A percentile compares a stretch with the other conserved stretches of the same genome.
These are phyloP conservation scores for Acrocephalus arundinaceus DNA, from an alignment of 2,113 vertebrate species.

Conservation along the genomic window DNA sequence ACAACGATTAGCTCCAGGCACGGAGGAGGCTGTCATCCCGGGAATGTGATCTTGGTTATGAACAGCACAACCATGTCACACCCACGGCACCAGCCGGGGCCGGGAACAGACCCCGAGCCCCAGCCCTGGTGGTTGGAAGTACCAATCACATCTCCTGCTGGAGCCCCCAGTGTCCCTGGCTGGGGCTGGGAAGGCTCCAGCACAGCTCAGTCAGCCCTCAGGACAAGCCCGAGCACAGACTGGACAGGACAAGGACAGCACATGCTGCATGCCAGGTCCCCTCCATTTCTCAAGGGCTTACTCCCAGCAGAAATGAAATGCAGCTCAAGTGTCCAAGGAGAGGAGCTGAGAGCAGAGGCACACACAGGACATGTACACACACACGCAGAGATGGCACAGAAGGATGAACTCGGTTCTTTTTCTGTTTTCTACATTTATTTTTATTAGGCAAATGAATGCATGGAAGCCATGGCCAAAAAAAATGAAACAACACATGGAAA, in stretches of 20 bases:
- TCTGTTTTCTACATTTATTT: conserved; percentile 3
- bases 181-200: not conserved
- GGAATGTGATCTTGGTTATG: not conserved
- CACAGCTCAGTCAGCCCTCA: not conserved
- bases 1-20: not conserved
- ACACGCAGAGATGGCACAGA: not conserved
- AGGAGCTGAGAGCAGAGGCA: conserved; percentile 5
- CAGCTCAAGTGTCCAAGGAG: not conserved
- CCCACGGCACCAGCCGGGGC: not conserved
- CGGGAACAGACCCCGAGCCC: not conserved
- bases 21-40: not conserved
- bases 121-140: not conserved
- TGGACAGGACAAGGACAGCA: not conserved
- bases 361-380: not conserved
- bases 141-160: not conserved
- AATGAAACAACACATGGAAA: not conserved
- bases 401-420: not conserved
- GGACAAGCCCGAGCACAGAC: not conserved
- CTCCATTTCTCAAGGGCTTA: not conserved
- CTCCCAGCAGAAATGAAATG: not conserved
- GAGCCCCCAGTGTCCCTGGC: not conserved
- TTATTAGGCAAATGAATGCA: conserved; percentile 55
- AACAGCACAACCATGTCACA: not conserved
- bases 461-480: not conserved
- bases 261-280: not conserved